Evolutionary conservation across 2,888 invertebrate species (phyloP).

Genomic region (Helobdella robusta): DNA sequence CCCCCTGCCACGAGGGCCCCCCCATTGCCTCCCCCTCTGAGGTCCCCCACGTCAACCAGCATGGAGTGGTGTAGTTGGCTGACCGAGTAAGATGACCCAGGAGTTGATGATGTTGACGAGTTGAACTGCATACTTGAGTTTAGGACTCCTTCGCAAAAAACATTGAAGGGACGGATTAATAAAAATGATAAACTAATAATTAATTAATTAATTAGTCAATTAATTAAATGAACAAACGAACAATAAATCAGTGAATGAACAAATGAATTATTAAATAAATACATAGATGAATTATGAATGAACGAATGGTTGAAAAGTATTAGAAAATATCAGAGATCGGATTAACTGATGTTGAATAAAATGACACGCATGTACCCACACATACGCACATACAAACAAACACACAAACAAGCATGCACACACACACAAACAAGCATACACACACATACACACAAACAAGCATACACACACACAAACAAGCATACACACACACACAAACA

Average conservation of each 20-base stretch:
- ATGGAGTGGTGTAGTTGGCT: constrained; percentile 22
- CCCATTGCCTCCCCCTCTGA: no score
- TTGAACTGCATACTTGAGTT: background rate
- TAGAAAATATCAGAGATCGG: background rate
- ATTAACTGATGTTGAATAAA: background rate
- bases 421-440: no score
- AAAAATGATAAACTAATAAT: background rate
- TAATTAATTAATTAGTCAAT: background rate
- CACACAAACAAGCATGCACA: no score
- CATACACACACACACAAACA: no score
- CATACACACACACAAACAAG: no score
- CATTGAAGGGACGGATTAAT: no score
- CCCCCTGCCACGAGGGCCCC: constrained; percentile 11
- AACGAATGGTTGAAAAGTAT: no score
- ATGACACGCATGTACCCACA: background rate
- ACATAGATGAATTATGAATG: no score
- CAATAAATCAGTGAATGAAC: background rate
- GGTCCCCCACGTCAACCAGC: constrained; percentile 9
- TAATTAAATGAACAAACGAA: background rate
- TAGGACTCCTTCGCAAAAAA: no score
- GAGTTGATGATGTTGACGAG: constrained; percentile 9
- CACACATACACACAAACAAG: no score
- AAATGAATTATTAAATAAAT: background rate
- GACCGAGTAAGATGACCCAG: constrained; percentile 19
- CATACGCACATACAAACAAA: no score